phyloP scores from a whole-genome alignment of 2,888 invertebrate species.

The Dilophus febrilis region DNA sequence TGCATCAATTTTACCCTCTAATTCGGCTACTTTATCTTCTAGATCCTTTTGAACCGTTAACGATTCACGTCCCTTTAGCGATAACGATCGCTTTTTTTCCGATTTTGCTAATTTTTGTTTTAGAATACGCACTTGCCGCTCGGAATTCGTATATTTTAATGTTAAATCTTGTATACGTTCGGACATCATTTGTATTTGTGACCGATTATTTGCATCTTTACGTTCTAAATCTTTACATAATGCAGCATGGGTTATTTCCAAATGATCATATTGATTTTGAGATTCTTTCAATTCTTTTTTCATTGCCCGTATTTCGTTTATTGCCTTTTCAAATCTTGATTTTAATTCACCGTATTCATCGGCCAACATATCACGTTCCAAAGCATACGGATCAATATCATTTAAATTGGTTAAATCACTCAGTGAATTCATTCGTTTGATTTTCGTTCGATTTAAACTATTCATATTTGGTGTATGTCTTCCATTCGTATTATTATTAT shows the following conservation, averaged over 20 bases:
- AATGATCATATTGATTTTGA: slow-evolving; percentile 59
- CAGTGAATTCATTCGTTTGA: slow-evolving; percentile 53
- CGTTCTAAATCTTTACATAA: slow-evolving; percentile 56
- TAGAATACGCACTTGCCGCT: slow-evolving; percentile 60
- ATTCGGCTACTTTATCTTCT: slow-evolving; percentile 65
- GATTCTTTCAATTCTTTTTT: slow-evolving; percentile 65
- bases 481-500: not conserved
- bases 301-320: slow-evolving; percentile 67
- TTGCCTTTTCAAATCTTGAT: slow-evolving; percentile 62
- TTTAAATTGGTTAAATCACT: slow-evolving; percentile 68
- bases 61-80: slow-evolving; percentile 67
- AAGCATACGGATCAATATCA: slow-evolving; percentile 52
- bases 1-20: slow-evolving; percentile 58
- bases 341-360: slow-evolving; percentile 66
- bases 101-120: slow-evolving; percentile 65
- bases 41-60: slow-evolving; percentile 66
- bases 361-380: slow-evolving; percentile 59
- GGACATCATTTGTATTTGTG: slow-evolving; percentile 64
- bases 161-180: slow-evolving; percentile 71
- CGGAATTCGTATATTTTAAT: slow-evolving; percentile 59
- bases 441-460: slow-evolving; percentile 25
- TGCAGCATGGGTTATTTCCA: slow-evolving; percentile 62
- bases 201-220: slow-evolving; percentile 41
- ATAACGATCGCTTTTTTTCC: slow-evolving; percentile 65
- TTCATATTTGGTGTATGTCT: slow-evolving; percentile 13